Conservation (phyloP, 2,888 invertebrate species). For the Coecobrya sp. region DNA sequence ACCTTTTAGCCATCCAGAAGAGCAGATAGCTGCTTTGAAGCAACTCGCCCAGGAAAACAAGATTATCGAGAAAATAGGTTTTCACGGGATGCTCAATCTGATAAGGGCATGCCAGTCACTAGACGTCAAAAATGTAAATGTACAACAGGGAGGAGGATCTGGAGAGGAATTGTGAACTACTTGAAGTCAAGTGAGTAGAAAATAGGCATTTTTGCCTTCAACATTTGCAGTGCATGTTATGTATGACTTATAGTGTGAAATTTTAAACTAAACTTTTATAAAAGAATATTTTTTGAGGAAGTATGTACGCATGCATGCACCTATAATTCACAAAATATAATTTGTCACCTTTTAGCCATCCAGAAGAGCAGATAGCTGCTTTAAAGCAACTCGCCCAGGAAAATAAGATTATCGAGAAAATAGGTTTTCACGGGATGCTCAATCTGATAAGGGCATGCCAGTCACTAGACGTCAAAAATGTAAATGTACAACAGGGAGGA, state of each 20-base stretch:
- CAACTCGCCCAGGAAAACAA: constrained; percentile 83
- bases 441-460: constrained; percentile 86
- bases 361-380: constrained; percentile 91
- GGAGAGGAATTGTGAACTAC: constrained; percentile 91
- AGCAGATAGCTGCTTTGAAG: constrained; percentile 90
- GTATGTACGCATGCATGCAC: not conserved
- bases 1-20: constrained; percentile 89
- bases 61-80: constrained; percentile 84
- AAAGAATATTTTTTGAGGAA: not conserved
- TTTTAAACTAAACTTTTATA: not conserved
- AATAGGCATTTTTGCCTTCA: not conserved
- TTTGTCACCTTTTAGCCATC: constrained; percentile 88
- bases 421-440: constrained; percentile 84
- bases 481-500: not conserved
- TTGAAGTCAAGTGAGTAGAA: constrained; percentile 94
- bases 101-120: constrained; percentile 85
- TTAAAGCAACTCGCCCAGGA: constrained; percentile 86
- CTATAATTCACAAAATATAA: not conserved
- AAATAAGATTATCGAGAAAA: constrained; percentile 84
- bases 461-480: constrained; percentile 78
- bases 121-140: constrained; percentile 69
- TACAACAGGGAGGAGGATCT: no score
- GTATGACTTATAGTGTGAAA: no score
- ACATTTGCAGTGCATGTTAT: no score
- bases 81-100: constrained; percentile 85